These are phyloP conservation scores for Collichthys lucidus DNA, from an alignment of 2,113 vertebrate species.

Conservation along the genomic window DNA sequence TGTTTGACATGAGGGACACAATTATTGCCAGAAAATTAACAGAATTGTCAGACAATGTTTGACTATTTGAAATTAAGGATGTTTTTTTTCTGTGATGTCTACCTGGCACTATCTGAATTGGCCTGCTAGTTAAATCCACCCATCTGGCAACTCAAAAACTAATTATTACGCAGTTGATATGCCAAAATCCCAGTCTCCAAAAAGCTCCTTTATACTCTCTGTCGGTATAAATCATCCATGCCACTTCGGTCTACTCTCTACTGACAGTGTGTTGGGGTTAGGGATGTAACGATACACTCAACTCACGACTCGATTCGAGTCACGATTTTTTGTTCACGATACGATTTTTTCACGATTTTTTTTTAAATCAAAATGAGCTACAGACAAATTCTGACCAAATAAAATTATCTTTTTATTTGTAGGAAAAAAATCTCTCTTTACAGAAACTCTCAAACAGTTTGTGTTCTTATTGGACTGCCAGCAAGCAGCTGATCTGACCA, in stretches of 20 bases:
- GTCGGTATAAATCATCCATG: constrained; percentile 29
- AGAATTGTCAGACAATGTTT: background rate
- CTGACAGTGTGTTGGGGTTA: constrained; percentile 1
- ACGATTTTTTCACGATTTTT: too few species aligned
- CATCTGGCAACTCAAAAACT: constrained; percentile 40
- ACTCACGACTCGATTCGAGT: too few species aligned
- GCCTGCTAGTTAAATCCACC: constrained; percentile 19
- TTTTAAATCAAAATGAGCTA: too few species aligned
- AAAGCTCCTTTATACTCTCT: constrained; percentile 33
- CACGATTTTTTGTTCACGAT: too few species aligned
- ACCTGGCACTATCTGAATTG: constrained; percentile 14
- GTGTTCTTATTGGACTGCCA: too few species aligned
- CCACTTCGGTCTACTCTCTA: constrained; percentile 12
- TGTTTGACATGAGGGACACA: constrained; percentile 11
- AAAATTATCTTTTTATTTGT: too few species aligned
- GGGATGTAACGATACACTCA: too few species aligned
- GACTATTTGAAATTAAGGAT: constrained; percentile 16
- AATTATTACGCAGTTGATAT: constrained; percentile 31
- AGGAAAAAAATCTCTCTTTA: too few species aligned
- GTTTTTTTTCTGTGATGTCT: constrained; percentile 26
- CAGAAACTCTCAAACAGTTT: too few species aligned
- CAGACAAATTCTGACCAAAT: too few species aligned
- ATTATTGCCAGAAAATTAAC: background rate
- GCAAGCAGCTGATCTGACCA: too few species aligned
- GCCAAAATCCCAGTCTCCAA: constrained; percentile 38